A percentile compares a stretch with the other conserved stretches of the same genome.
Evolutionary conservation across 1,140 invertebrate genomes (phyloP).

Genomic region (Macrobrachium nipponense): DNA sequence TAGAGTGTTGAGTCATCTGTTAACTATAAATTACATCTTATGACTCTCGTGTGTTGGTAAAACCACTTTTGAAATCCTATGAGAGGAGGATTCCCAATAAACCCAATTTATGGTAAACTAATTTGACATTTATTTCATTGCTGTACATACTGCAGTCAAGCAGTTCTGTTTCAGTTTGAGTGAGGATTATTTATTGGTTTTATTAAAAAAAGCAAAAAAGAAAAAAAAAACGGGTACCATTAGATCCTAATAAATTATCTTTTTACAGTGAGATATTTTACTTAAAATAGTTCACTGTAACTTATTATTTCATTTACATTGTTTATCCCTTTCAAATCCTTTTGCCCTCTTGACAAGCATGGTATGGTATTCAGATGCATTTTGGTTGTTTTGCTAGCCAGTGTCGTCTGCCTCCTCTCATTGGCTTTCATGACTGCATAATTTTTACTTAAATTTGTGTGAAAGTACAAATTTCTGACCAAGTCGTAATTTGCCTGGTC

Average conservation of each 20-base stretch:
- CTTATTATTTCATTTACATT: neutral
- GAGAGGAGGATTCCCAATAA: slow-evolving; percentile 49
- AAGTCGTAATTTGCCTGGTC: slow-evolving; percentile 56
- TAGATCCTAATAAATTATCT: no score
- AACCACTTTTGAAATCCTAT: slow-evolving; percentile 42
- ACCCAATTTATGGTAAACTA: slow-evolving; percentile 6
- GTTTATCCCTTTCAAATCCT: neutral
- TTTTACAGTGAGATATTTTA: no score
- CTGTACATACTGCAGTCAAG: neutral
- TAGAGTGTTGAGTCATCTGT: slow-evolving; percentile 55
- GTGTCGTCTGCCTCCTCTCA: slow-evolving; percentile 40
- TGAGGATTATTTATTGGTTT: neutral
- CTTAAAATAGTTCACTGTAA: neutral
- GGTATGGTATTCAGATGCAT: slow-evolving; percentile 23
- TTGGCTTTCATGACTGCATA: slow-evolving; percentile 54
- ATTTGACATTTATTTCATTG: no score
- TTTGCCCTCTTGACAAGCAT: neutral
- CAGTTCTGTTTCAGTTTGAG: no score
- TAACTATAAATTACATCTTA: slow-evolving; percentile 43
- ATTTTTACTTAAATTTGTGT: slow-evolving; percentile 59
- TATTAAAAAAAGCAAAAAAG: neutral
- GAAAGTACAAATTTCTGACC: slow-evolving; percentile 61
- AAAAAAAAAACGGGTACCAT: no score
- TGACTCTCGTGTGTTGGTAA: slow-evolving; percentile 52
- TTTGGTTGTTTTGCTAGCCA: slow-evolving; percentile 43